Evolutionary conservation across 2,888 invertebrate species (phyloP), one percentile per base, ranked within the genome.

Genomic region (Cynaeus angustus): DNA sequence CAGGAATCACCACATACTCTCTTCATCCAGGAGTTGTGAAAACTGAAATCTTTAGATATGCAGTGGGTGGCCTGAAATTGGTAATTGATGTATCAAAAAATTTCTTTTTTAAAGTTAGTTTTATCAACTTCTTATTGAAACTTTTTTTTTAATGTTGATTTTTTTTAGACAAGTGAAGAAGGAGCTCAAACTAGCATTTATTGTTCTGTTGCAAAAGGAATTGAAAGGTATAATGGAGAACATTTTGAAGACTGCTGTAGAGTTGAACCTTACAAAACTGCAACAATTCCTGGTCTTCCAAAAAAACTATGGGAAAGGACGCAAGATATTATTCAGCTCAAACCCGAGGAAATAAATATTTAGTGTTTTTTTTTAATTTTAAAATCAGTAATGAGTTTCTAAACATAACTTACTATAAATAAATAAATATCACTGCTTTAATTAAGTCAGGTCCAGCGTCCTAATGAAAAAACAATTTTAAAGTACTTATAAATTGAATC

Each of bases 121-220:
- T n/a, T n/a, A n/a, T n/a, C n/a, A n/a, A n/a, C n/a, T n/a, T n/a
- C n/a, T n/a, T n/a, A n/a, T n/a, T n/a, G n/a, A n/a, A n/a, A n/a
- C n/a, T n/a, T n/a, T n/a, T n/a, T n/a, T n/a, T n/a, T n/a, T n/a
- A n/a, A n/a, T n/a, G n/a, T n/a, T n/a, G n/a, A n/a, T n/a, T 33
- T 3, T 50, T 76, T 76, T 50, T 45, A 77, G 76, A 72, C 70
- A 0, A 64, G 71, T 6, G 33, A 58, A 14, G 82, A 82, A 70
- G 84, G 84, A 7, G 83, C 83, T 3, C 84, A 84, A 72, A 84
- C 83, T 1, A 75, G 76, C 6, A 79, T 84, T 13, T 74, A 80
- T 65, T 73, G 80, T 56, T 77, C 80, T 3, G 77, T 83, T 10
- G 72, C 77, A 0, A 79, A 82, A 46, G 80, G 79, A 48, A 77